Evolutionary conservation across 2,888 invertebrate genomes (phyloP).

Genomic region (Leistus spinibarbis): DNA sequence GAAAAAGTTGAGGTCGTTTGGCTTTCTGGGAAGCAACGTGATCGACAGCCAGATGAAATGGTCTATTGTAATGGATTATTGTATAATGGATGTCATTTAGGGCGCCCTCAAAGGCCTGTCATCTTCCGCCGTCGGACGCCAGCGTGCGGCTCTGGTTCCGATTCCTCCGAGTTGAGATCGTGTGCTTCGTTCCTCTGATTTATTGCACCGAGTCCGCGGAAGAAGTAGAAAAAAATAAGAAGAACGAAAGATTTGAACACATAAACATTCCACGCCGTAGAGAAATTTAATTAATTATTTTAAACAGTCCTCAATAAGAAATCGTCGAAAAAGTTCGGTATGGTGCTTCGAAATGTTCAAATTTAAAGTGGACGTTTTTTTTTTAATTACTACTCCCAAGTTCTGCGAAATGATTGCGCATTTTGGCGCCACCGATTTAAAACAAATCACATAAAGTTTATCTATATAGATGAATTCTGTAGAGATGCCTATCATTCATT

Average conservation of each 20-base stretch:
- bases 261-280: conserved; percentile 55
- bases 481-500: too few relatives aligned
- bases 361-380: conserved; percentile 49
- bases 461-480: too few relatives aligned
- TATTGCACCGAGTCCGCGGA: conserved; percentile 48
- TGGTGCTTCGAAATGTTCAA: conserved; percentile 58
- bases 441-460: not conserved
- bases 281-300: conserved; percentile 61
- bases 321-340: conserved; percentile 53
- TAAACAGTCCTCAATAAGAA: conserved; percentile 51
- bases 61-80: conserved; percentile 53
- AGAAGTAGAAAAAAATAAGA: conserved; percentile 45
- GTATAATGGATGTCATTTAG: conserved; percentile 47
- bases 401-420: conserved; percentile 49
- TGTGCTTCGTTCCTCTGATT: conserved; percentile 52
- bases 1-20: not conserved
- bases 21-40: conserved; percentile 52
- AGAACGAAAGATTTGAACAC: conserved; percentile 48
- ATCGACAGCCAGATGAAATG: conserved; percentile 54
- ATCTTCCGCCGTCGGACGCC: conserved; percentile 50
- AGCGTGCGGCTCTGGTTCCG: not conserved
- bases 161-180: too few relatives aligned
- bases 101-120: conserved; percentile 44
- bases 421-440: conserved; percentile 26
- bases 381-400: conserved; percentile 53